Percentiles rank a stretch among this genome's conserved stretches.
Conservation (phyloP, 2,888 invertebrate species). For the Drosophila nr. perissopoda region DNA sequence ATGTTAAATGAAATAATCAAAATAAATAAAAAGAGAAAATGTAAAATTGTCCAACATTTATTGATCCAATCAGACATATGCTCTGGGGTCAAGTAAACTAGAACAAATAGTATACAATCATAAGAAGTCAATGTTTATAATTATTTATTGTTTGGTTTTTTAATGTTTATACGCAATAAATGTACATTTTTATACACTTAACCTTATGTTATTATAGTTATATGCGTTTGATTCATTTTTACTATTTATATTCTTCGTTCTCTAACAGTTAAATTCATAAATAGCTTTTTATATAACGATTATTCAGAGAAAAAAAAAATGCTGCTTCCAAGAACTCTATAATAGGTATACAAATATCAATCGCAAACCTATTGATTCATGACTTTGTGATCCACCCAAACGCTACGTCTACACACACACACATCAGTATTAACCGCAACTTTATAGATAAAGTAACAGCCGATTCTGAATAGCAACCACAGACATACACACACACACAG, state of each 20-base stretch:
- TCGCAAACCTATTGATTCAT: conserved; percentile 19
- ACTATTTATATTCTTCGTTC: not conserved
- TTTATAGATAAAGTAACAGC: conserved; percentile 77
- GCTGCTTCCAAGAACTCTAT: not conserved
- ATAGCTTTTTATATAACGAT: not conserved
- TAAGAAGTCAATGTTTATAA: not conserved
- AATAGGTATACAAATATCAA: not conserved
- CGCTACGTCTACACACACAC: conserved; percentile 11
- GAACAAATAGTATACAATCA: not conserved
- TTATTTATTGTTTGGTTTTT: not conserved
- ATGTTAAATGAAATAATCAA: not conserved
- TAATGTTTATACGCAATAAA: not conserved
- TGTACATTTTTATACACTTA: not conserved
- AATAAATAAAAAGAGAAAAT: not conserved
- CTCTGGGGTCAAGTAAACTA: not conserved
- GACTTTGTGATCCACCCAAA: conserved; percentile 40
- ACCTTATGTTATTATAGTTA: not conserved
- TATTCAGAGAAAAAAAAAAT: not conserved
- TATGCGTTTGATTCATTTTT: not conserved
- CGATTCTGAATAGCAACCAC: conserved; percentile 63
- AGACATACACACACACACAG: conserved; percentile 15
- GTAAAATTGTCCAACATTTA: not conserved
- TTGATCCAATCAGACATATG: not conserved
- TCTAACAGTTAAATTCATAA: not conserved
- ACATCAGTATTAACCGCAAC: conserved; percentile 37